Evolutionary conservation across 1,140 invertebrate species (phyloP).

Genomic region (Aphaenogaster floridana): DNA sequence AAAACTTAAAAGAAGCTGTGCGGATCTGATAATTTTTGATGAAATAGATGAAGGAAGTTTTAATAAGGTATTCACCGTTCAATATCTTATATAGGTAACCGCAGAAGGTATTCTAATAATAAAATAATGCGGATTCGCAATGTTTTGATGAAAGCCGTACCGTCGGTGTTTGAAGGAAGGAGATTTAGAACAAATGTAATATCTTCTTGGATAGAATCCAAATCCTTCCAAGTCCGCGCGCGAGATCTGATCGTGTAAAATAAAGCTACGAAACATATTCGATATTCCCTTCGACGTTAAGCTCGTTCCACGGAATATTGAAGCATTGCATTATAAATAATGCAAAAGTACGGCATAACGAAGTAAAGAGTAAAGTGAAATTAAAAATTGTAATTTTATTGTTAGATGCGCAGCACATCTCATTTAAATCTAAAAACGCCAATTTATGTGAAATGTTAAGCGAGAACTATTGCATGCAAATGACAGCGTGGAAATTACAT

Average conservation of each 20-base stretch:
- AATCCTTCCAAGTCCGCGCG: background rate
- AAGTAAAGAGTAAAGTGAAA: background rate
- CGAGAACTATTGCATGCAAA: constrained; percentile 13
- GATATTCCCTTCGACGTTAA: constrained; percentile 19
- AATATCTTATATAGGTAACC: background rate
- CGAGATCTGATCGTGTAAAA: constrained; percentile 27
- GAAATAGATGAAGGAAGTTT: constrained; percentile 18
- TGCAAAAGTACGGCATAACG: background rate
- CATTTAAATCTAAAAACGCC: constrained; percentile 19
- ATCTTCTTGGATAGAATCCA: constrained; percentile 48
- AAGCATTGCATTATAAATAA: constrained; percentile 24
- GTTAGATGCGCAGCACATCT: background rate
- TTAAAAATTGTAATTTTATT: constrained; percentile 31
- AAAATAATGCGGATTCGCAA: constrained; percentile 41
- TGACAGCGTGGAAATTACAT: constrained; percentile 12
- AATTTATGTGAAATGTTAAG: constrained; percentile 10
- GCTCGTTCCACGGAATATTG: background rate
- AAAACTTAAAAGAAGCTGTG: background rate
- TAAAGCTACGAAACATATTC: constrained; percentile 4
- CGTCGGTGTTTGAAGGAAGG: background rate
- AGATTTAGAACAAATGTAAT: constrained; percentile 43
- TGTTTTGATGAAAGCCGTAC: constrained; percentile 1
- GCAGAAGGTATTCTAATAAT: constrained; percentile 10
- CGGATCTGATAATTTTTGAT: constrained; percentile 28
- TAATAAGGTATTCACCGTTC: constrained; percentile 26